Percentiles rank a stretch among this genome's conserved stretches.
Evolutionary conservation across 2,888 invertebrate species (phyloP).

Genomic region (Cryptocephalus moraei): DNA sequence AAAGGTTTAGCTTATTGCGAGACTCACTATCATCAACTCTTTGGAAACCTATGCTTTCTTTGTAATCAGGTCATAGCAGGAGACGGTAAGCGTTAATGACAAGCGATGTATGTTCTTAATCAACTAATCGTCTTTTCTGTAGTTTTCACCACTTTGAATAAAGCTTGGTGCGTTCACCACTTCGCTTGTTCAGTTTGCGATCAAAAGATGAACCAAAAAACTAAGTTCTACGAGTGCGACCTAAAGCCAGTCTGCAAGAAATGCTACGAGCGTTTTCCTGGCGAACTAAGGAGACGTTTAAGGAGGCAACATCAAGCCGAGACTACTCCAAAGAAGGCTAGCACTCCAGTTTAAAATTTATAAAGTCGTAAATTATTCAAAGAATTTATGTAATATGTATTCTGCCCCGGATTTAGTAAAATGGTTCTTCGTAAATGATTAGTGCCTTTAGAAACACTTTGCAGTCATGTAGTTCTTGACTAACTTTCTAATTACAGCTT

Average conservation of each 20-base stretch:
- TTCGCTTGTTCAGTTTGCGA: slow-evolving; percentile 98
- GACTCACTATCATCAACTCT: slow-evolving; percentile 96
- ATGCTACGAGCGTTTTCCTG: slow-evolving; percentile 95
- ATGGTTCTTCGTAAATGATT: too few species aligned
- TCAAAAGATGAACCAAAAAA: slow-evolving; percentile 88
- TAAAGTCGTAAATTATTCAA: too few species aligned
- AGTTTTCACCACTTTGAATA: slow-evolving; percentile 97
- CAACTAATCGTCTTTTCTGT: slow-evolving; percentile 23
- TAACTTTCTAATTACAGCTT: not conserved
- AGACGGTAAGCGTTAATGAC: slow-evolving; percentile 62
- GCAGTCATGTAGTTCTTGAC: slow-evolving; percentile 1
- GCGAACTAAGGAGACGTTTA: slow-evolving; percentile 84
- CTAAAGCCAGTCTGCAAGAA: slow-evolving; percentile 97
- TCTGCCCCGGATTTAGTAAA: too few species aligned
- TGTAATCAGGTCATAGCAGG: slow-evolving; percentile 98
- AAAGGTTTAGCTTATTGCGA: slow-evolving; percentile 98
- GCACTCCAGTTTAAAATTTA: slow-evolving; percentile 14
- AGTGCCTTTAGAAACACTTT: not conserved
- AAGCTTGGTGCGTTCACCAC: slow-evolving; percentile 98
- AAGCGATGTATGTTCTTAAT: not conserved
- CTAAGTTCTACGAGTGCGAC: slow-evolving; percentile 98
- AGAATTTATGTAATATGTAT: too few species aligned
- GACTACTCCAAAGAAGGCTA: slow-evolving; percentile 33
- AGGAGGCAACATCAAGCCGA: slow-evolving; percentile 68
- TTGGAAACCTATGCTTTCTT: slow-evolving; percentile 96